phyloP scores from a whole-genome alignment of 2,888 invertebrate species.

The Dascillus cervinus region DNA sequence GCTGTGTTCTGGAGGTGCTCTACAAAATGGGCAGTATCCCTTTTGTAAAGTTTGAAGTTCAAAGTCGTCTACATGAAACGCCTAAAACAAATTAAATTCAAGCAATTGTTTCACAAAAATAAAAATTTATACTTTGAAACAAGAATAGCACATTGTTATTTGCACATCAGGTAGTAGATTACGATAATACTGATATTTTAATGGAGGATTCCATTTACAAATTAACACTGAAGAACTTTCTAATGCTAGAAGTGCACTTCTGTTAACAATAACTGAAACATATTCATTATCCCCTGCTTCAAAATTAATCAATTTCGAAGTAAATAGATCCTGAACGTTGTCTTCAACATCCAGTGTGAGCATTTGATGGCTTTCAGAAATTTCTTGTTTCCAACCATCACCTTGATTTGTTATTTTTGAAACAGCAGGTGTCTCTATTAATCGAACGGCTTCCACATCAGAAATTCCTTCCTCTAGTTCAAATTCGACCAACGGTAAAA shows the following conservation, averaged over 20 bases:
- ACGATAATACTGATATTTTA: conserved; percentile 73
- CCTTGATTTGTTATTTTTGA: conserved; percentile 33
- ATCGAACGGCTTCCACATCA: conserved; percentile 76
- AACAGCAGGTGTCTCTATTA: conserved; percentile 71
- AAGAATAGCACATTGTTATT: conserved; percentile 77
- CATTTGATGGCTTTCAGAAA: conserved; percentile 49
- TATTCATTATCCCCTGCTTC: conserved; percentile 27
- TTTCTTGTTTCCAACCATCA: conserved; percentile 43
- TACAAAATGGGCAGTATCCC: conserved; percentile 91
- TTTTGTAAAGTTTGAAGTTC: conserved; percentile 87
- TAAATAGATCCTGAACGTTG: conserved; percentile 59
- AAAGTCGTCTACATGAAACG: conserved; percentile 95
- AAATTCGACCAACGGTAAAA: conserved; percentile 92
- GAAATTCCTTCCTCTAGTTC: conserved; percentile 75
- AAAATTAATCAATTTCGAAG: conserved; percentile 47
- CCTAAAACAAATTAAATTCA: conserved; percentile 48
- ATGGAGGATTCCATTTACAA: conserved; percentile 65
- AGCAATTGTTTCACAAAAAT: too few relatives aligned
- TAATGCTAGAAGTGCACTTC: conserved; percentile 65
- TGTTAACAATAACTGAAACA: conserved; percentile 50
- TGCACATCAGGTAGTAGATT: conserved; percentile 91
- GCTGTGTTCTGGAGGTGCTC: conserved; percentile 43
- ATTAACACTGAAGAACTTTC: conserved; percentile 76
- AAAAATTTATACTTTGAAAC: conserved; percentile 72
- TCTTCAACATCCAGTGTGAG: conserved; percentile 46